Percentiles rank a stretch among this genome's conserved stretches.
Conservation (phyloP, 2,113 vertebrate species). For the Otocyon megalotis region DNA sequence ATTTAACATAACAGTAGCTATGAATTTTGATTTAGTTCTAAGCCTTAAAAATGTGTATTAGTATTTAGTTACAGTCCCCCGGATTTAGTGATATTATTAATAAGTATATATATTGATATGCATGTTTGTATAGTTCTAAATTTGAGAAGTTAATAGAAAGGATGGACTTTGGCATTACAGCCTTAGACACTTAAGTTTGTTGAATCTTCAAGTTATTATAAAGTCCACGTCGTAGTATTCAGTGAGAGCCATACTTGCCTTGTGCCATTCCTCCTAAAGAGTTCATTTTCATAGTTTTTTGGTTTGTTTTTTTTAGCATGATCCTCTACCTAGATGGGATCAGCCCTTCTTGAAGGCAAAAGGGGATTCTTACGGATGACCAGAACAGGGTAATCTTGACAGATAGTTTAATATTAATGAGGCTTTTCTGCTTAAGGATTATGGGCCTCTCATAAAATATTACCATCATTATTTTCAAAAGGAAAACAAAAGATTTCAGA, state of each 20-base stretch:
- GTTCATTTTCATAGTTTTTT: background rate
- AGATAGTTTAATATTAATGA: background rate
- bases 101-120: background rate
- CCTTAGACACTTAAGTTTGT: background rate
- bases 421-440: background rate
- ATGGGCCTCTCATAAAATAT: background rate
- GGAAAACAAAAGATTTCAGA: constrained; percentile 68
- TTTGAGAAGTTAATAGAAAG: constrained; percentile 33
- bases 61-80: background rate
- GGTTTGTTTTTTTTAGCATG: background rate
- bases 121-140: background rate
- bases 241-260: background rate
- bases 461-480: constrained; percentile 52
- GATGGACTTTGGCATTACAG: background rate
- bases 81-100: background rate
- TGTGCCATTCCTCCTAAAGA: background rate
- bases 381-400: background rate
- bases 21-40: background rate
- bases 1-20: background rate
- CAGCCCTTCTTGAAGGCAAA: background rate
- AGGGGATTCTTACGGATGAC: background rate
- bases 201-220: background rate
- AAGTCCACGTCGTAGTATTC: background rate
- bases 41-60: background rate
- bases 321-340: background rate